phyloP scores from a whole-genome alignment of 2,797 vertebrate genomes.

The Bothrops alternatus region DNA sequence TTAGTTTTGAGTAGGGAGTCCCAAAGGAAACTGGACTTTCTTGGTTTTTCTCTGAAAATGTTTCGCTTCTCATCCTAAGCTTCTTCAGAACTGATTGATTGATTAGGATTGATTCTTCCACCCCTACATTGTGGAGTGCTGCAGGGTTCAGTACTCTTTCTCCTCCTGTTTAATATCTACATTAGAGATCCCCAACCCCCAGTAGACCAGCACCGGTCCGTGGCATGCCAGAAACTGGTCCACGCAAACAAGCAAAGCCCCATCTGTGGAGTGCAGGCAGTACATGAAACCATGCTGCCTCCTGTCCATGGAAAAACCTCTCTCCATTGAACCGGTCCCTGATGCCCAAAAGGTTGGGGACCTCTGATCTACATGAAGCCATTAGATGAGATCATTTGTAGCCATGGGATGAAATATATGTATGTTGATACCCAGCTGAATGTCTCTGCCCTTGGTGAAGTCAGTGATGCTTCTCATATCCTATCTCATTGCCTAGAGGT shows the following conservation, averaged over 20 bases:
- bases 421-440: background rate
- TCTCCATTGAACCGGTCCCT: too few relatives aligned
- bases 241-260: too few relatives aligned
- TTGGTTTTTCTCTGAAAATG: background rate
- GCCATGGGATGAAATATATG: background rate
- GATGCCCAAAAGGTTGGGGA: too few relatives aligned
- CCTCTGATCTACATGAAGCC: background rate
- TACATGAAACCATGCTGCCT: too few relatives aligned
- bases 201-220: too few relatives aligned
- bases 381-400: background rate
- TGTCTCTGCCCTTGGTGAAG: background rate
- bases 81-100: background rate
- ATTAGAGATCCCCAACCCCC: too few relatives aligned
- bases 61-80: background rate
- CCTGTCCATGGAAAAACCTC: too few relatives aligned
- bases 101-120: background rate
- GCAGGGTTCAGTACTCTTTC: background rate
- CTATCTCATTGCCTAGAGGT: background rate
- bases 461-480: background rate
- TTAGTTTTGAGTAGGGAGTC: slow-evolving; percentile 63
- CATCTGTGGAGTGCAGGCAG: too few relatives aligned
- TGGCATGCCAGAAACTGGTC: too few relatives aligned
- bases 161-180: background rate
- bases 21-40: background rate
- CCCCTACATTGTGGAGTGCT: background rate